Evolutionary conservation across 2,113 vertebrate genomes (phyloP).

Genomic region (Hypocryptadius cinnamomeus): DNA sequence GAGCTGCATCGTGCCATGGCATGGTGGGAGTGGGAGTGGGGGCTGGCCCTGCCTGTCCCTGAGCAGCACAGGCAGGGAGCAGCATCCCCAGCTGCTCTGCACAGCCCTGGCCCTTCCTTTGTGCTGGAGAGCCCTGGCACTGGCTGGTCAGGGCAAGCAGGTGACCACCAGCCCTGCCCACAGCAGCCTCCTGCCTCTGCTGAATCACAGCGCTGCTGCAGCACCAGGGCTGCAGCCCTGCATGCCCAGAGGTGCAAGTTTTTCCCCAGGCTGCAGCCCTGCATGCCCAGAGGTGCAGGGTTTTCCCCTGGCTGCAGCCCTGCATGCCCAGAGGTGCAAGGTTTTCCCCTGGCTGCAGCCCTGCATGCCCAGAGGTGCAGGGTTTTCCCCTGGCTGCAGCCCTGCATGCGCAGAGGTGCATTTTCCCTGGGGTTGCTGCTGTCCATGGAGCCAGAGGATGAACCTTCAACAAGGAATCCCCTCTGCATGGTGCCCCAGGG

Average conservation of each 20-base stretch:
- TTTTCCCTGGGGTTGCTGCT: too few relatives aligned
- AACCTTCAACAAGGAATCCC: neutral
- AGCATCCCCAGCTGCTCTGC: neutral
- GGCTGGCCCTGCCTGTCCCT: neutral
- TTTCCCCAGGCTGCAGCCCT: too few relatives aligned
- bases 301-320: too few relatives aligned
- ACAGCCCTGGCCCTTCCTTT: fast-evolving
- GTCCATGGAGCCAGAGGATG: neutral
- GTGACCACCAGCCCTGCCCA: neutral
- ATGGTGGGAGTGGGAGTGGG: neutral
- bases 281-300: too few relatives aligned
- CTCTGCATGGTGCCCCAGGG: neutral
- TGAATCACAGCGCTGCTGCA: neutral
- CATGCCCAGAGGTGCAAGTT: too few relatives aligned
- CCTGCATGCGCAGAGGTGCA: too few relatives aligned
- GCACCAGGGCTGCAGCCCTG: too few relatives aligned
- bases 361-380: too few relatives aligned
- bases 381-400: too few relatives aligned
- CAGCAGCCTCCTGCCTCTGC: neutral
- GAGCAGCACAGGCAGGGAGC: neutral
- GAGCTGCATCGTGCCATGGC: neutral
- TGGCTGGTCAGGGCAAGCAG: neutral
- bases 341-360: too few relatives aligned
- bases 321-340: too few relatives aligned
- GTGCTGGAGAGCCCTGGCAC: neutral